Evolutionary conservation across 64 coral and sea anemone species (phyloP), one percentile per base, ranked within the genome.

Genomic region (Actinia tenebrosa): DNA sequence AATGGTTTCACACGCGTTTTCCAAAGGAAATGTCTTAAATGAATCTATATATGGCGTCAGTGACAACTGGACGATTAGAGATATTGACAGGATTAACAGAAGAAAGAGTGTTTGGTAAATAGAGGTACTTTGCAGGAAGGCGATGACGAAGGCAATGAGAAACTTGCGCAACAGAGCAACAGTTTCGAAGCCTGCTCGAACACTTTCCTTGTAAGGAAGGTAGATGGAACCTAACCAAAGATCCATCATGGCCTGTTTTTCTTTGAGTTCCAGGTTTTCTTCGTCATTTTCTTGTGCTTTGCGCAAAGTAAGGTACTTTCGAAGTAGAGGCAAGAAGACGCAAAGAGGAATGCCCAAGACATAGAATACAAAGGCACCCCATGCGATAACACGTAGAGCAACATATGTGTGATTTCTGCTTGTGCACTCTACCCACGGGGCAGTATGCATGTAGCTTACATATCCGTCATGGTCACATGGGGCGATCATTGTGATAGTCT

Each of bases 371-470:
- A 91, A 43, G 1, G 91, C 56, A 53, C 84, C 44, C 53, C 71
- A 92, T 43, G 83, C 94, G 44, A 93, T 78, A 9, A 72, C 46
- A 16, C 56, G 85, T n/a, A 96, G 45, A n/a, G 45, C 27, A 20
- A 53, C 44, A 44, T 85, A 92, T 9, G 23, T 94, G 37, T 89
- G 62, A 78, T 87, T 81, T 64, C 16, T 83, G 60, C 63, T 89
- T 16, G 62, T 18, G 25, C 94, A 96, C 16, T 86, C 59, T 11
- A 92, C 83, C 94, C 94, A 96, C 10, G 94, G 94, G 25, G 91
- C 91, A 22, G 64, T 56, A 19, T 23, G 45, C 44, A 96, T 69
- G 63, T 90, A 96, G 27, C 37, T 60, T 4, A 80, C 56, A 20
- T 23, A 22, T 16, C 50, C 66, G 58, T 96, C 94, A n/a, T 78